Percentiles rank a stretch among this genome's conserved stretches.
Evolutionary conservation across 30 jellyfish, hydroid and myxozoan species (phyloP).

Genomic region (Turritopsis rubra): DNA sequence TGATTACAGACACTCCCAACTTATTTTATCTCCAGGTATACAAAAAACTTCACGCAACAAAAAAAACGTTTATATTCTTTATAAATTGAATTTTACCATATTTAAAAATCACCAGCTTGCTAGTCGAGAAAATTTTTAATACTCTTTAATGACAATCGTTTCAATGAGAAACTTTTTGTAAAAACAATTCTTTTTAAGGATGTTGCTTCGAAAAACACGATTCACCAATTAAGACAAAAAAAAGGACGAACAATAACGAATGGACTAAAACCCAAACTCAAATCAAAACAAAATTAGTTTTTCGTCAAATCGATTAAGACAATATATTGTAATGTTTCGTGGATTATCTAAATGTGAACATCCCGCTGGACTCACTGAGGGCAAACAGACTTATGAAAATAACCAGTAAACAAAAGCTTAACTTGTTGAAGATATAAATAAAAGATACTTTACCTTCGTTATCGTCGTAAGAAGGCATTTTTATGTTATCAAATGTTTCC

Average conservation of each 20-base stretch:
- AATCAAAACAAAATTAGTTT: not conserved
- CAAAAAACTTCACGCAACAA: not conserved
- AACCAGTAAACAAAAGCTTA: not conserved
- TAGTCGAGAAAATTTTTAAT: not conserved
- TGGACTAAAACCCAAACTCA: not conserved
- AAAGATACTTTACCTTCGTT: not conserved
- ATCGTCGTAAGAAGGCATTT: constrained; percentile 19
- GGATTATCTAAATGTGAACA: not conserved
- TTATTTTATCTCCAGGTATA: not conserved
- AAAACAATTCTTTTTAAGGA: not conserved
- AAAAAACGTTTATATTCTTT: too few relatives aligned
- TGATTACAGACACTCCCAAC: not conserved
- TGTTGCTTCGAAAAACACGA: not conserved
- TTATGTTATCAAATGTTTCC: not conserved
- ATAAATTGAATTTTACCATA: not conserved
- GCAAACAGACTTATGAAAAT: not conserved
- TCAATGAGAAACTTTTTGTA: not conserved
- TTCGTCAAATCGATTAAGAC: not conserved
- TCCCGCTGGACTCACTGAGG: not conserved
- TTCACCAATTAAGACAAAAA: not conserved
- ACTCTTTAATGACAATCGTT: not conserved
- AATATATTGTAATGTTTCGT: not conserved
- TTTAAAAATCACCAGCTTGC: not conserved
- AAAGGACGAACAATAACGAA: not conserved
- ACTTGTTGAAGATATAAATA: not conserved